Base-by-base conservation (phyloP, 2,888 invertebrate genomes). In the Agrochola macilenta region DNA sequence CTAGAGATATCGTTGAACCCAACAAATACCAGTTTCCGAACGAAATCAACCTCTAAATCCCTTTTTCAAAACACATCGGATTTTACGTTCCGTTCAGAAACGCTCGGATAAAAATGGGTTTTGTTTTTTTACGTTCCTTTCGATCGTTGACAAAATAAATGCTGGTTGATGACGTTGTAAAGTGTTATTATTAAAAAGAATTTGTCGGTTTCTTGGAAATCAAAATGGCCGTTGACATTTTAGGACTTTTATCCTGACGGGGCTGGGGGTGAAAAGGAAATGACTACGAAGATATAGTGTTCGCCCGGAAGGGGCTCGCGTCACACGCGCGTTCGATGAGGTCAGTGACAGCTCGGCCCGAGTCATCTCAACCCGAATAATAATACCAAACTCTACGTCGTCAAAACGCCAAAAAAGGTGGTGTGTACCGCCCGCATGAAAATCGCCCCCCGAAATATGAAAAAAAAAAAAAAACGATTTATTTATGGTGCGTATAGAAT, bases 81-180 rank as follows among this genome's bases (percentile, higher is more conserved):
- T 82, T 87, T 81, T 76, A 87, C 66, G 58, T 61, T 68, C 69
- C 76, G 63, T 69, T 69, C 66, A n/a, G 61, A 84, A 78, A 77
- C 61, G 72, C 63, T 70, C 8, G 75, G 65, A 87, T 84, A 84
- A 87, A 87, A 84, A 76, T 87, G 79, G 77, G 77, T 87, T 87
- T 77, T 35, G 76, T 82, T 87, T 84, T 83, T 84, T 76, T 74
- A 52, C 72, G 70, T 74, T 52, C 46, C 26, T 69, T 84, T 65
- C 46, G 66, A 79, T 77, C 72, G 77, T 54, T 78, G 66, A 49
- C 23, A 54, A 74, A 84, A 80, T 76, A 78, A 78, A 81, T 78
- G 64, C 72, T 61, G 39, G 35, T 63, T 87, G 57, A 87, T 81
- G 65, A 73, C 26, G 64, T 61, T 61, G 52, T 84, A 70, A 80